Evolutionary conservation across 2,797 vertebrate species (phyloP).

Genomic region (Buceros bicornis): DNA sequence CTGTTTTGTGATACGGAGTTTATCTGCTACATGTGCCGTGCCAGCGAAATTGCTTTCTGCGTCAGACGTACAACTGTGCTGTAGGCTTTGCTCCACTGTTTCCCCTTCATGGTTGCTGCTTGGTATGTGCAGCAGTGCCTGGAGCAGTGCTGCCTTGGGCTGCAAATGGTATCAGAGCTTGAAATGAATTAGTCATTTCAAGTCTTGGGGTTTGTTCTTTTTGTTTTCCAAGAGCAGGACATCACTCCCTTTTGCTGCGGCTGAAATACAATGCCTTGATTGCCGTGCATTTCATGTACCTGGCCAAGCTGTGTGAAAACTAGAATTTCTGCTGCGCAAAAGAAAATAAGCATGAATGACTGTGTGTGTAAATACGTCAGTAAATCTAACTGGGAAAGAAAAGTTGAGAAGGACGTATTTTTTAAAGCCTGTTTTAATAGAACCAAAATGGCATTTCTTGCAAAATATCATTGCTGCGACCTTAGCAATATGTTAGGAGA

Average conservation of each 20-base stretch:
- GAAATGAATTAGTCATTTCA: not conserved
- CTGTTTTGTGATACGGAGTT: not conserved
- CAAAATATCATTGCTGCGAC: not conserved
- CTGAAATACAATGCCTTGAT: not conserved
- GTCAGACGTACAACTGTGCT: conserved; percentile 1
- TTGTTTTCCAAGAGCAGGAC: not conserved
- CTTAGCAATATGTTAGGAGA: not conserved
- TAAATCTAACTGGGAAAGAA: not conserved
- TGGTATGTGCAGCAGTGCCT: conserved; percentile 9
- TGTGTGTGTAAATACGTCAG: not conserved
- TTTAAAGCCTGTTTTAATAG: not conserved
- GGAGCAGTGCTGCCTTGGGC: not conserved
- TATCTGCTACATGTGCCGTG: not conserved
- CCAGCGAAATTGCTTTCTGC: not conserved
- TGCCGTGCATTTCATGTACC: not conserved
- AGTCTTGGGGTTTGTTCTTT: not conserved
- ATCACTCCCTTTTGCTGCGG: not conserved
- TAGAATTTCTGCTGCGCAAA: not conserved
- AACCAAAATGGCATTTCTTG: not conserved
- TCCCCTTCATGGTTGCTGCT: not conserved
- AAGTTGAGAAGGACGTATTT: not conserved
- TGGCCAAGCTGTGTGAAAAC: not conserved
- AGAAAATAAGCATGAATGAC: not conserved
- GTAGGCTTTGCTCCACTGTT: not conserved
- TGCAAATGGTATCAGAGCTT: not conserved